Evolutionary conservation across 1,140 invertebrate genomes (phyloP).

Genomic region (Drepana arcuata): DNA sequence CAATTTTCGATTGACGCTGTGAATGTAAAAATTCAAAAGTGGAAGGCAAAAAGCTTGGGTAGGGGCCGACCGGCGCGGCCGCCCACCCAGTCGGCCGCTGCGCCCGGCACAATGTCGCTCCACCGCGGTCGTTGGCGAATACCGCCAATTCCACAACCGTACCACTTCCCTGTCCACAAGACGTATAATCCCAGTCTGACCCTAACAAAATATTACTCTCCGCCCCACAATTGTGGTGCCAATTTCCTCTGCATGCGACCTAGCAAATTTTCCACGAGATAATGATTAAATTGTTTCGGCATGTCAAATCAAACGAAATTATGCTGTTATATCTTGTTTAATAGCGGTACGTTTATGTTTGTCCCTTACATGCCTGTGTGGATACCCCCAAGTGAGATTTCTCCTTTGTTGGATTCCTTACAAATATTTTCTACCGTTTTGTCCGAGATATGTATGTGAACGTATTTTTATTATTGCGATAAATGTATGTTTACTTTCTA

Average conservation of each 20-base stretch:
- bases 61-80: slow-evolving; percentile 46
- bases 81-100: slow-evolving; percentile 55
- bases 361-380: slow-evolving; percentile 42
- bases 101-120: slow-evolving; percentile 36
- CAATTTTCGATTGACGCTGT: too few relatives aligned
- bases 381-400: slow-evolving; percentile 46
- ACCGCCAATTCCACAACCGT: slow-evolving; percentile 62
- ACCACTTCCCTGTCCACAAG: slow-evolving; percentile 30
- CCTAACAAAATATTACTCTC: slow-evolving; percentile 25
- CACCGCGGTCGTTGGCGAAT: slow-evolving; percentile 57
- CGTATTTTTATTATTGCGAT: slow-evolving; percentile 9
- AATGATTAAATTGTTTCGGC: slow-evolving; percentile 71
- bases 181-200: slow-evolving; percentile 22
- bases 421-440: slow-evolving; percentile 25
- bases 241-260: slow-evolving; percentile 8
- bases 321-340: slow-evolving; percentile 70
- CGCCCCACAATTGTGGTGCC: slow-evolving; percentile 11
- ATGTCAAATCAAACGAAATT: slow-evolving; percentile 70
- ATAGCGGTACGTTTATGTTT: slow-evolving; percentile 52
- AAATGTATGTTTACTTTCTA: too few relatives aligned
- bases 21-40: slow-evolving; percentile 54
- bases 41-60: slow-evolving; percentile 41
- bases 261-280: slow-evolving; percentile 56
- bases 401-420: slow-evolving; percentile 31
- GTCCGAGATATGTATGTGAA: too few relatives aligned